phyloP scores from a whole-genome alignment of 2,888 invertebrate genomes.

The Thereva unica region DNA sequence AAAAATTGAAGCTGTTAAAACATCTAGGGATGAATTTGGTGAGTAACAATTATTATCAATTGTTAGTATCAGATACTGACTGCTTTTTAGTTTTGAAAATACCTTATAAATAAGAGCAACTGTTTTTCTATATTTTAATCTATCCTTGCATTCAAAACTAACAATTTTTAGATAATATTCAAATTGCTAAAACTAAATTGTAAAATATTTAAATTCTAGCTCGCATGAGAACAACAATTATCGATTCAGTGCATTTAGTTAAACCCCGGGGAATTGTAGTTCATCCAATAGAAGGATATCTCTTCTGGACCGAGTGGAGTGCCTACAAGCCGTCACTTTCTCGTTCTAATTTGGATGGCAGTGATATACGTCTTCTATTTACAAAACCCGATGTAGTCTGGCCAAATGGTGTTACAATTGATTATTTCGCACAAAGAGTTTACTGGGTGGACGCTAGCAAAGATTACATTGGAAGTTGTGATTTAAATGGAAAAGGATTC shows the following conservation, averaged over 20 bases:
- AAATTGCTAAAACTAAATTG: too few species aligned
- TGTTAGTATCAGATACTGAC: too few species aligned
- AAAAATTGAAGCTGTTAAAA: conserved; percentile 80
- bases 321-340: conserved; percentile 75
- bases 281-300: conserved; percentile 77
- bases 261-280: conserved; percentile 82
- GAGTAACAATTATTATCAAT: background rate
- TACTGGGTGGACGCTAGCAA: conserved; percentile 87
- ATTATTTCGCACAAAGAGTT: conserved; percentile 75
- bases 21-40: conserved; percentile 49
- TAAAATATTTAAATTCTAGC: conserved; percentile 56
- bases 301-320: conserved; percentile 91
- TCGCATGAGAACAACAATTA: conserved; percentile 75
- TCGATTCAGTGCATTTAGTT: conserved; percentile 67
- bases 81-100: too few species aligned
- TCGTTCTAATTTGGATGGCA: conserved; percentile 79
- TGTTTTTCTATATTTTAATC: too few species aligned
- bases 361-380: conserved; percentile 67
- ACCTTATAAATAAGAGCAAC: too few species aligned
- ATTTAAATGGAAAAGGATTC: conserved; percentile 71
- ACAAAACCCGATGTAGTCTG: conserved; percentile 71
- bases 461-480: conserved; percentile 79
- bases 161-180: too few species aligned
- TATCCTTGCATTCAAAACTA: too few species aligned
- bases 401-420: conserved; percentile 88